Conservation (phyloP, 2,797 vertebrate species). For the Trachops cirrhosus region DNA sequence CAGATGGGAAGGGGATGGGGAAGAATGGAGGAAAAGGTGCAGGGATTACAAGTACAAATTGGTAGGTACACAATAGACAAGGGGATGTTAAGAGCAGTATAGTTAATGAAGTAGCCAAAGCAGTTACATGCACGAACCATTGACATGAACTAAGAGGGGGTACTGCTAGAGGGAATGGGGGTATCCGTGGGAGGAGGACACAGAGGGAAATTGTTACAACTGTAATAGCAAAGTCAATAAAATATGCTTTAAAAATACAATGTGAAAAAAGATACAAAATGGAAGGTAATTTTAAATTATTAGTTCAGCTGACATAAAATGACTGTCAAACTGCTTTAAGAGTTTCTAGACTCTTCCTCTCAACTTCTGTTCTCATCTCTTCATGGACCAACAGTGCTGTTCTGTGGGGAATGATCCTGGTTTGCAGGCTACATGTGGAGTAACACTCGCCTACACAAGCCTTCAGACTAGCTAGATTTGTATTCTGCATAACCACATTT, state of each 20-base stretch:
- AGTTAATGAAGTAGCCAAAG: too few relatives aligned
- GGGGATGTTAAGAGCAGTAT: too few relatives aligned
- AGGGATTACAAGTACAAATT: too few relatives aligned
- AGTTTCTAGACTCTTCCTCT: conserved; percentile 13
- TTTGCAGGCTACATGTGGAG: background rate
- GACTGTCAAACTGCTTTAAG: background rate
- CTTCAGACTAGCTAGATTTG: background rate
- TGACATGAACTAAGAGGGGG: too few relatives aligned
- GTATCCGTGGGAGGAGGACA: too few relatives aligned
- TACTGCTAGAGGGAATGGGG: too few relatives aligned
- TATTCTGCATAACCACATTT: background rate
- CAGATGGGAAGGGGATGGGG: too few relatives aligned
- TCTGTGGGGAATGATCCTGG: background rate
- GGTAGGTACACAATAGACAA: too few relatives aligned
- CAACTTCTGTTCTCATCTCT: background rate
- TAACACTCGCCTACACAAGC: background rate
- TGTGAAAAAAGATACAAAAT: background rate
- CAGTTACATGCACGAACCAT: too few relatives aligned
- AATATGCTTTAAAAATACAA: background rate
- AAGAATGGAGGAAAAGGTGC: too few relatives aligned
- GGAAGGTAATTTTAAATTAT: background rate
- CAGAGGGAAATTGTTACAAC: too few relatives aligned
- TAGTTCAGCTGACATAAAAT: background rate
- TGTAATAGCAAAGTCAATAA: too few relatives aligned
- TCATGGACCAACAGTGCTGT: background rate